A percentile compares a stretch with the other conserved stretches of the same genome.
These are phyloP conservation scores for Patella depressa DNA, from an alignment of 2,888 invertebrate genomes.

Conservation along the genomic window DNA sequence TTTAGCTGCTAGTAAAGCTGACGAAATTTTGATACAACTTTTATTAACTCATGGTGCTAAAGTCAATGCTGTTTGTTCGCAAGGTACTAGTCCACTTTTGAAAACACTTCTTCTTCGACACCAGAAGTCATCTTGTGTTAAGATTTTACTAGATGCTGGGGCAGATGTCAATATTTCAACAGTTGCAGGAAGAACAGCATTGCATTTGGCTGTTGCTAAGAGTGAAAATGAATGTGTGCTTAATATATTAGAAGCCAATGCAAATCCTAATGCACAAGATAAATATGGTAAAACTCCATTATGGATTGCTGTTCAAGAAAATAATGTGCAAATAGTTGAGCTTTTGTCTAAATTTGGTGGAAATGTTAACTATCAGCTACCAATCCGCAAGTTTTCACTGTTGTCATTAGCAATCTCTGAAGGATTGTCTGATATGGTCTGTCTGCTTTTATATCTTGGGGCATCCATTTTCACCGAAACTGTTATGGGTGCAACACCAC, in stretches of 20 bases:
- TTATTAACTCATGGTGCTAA: slow-evolving; percentile 54
- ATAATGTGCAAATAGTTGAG: slow-evolving; percentile 53
- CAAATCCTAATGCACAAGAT: slow-evolving; percentile 55
- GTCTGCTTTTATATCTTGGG: slow-evolving; percentile 45
- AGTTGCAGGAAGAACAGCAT: slow-evolving; percentile 46
- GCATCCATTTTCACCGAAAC: slow-evolving; percentile 45
- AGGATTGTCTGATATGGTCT: slow-evolving; percentile 45
- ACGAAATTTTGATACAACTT: slow-evolving; percentile 44
- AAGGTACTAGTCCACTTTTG: slow-evolving; percentile 48
- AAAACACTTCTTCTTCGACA: slow-evolving; percentile 45
- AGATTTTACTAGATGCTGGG: slow-evolving; percentile 51
- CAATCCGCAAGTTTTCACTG: slow-evolving; percentile 42
- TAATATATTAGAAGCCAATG: slow-evolving; percentile 52
- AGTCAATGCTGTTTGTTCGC: slow-evolving; percentile 51
- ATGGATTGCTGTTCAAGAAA: slow-evolving; percentile 61
- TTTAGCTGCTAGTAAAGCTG: slow-evolving; percentile 59
- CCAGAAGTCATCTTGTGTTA: slow-evolving; percentile 48
- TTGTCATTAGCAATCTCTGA: slow-evolving; percentile 47
- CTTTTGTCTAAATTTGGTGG: slow-evolving; percentile 49
- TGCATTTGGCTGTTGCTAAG: slow-evolving; percentile 59
- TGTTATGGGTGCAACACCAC: slow-evolving; percentile 43
- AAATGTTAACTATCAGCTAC: slow-evolving; percentile 45
- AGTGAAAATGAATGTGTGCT: slow-evolving; percentile 55
- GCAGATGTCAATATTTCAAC: slow-evolving; percentile 56
- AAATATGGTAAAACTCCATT: slow-evolving; percentile 56